A percentile compares a stretch with the other conserved stretches of the same genome.
Evolutionary conservation across 2,113 vertebrate species (phyloP).

Genomic region (Mastomys natalensis): DNA sequence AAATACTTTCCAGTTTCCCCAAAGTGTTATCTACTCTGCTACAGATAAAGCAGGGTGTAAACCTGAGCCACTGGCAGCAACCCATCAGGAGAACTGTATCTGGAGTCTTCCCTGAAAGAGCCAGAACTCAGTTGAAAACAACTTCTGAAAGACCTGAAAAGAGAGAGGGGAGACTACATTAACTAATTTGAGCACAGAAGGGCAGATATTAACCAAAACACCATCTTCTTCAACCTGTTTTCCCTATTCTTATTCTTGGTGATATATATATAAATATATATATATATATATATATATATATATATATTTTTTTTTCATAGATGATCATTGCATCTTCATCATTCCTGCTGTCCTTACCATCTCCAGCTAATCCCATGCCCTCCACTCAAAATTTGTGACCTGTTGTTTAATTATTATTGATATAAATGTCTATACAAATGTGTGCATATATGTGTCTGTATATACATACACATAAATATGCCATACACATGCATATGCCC

Average conservation of each 20-base stretch:
- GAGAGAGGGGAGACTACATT: background rate
- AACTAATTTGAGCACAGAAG: background rate
- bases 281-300: too few species aligned
- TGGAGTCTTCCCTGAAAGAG: conserved; percentile 54
- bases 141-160: conserved; percentile 36
- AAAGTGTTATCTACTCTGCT: conserved; percentile 56
- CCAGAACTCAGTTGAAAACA: conserved; percentile 42
- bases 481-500: too few species aligned
- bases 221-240: background rate
- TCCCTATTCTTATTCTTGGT: background rate
- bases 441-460: background rate
- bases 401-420: background rate
- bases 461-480: background rate
- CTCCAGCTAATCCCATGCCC: background rate
- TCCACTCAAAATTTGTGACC: background rate
- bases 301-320: background rate
- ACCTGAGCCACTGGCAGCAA: conserved; percentile 41
- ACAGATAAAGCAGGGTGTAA: conserved; percentile 62
- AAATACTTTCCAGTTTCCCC: conserved; percentile 58
- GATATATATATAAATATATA: background rate
- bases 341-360: background rate
- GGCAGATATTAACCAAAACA: background rate
- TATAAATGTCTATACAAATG: background rate
- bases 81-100: conserved; percentile 61
- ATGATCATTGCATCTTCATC: background rate